These are phyloP conservation scores for Silurus aristotelis DNA, from an alignment of 2,797 vertebrate species.

Conservation along the genomic window DNA sequence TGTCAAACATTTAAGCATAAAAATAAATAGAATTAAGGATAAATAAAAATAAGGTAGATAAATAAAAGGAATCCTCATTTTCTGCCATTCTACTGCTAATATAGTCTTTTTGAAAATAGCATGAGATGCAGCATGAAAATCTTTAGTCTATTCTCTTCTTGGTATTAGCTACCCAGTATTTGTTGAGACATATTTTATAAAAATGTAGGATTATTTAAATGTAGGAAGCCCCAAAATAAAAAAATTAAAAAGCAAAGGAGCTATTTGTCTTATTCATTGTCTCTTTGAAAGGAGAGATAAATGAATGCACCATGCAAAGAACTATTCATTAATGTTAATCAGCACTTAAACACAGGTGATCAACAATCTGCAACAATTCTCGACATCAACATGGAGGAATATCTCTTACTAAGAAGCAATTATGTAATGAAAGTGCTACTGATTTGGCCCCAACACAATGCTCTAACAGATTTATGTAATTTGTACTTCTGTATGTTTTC, in stretches of 20 bases:
- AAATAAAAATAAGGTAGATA: no score
- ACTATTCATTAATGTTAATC: background rate
- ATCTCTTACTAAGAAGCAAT: constrained; percentile 7
- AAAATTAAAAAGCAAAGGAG: background rate
- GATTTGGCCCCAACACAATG: constrained; percentile 36
- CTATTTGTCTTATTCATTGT: background rate
- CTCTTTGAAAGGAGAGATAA: background rate
- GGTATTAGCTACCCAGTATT: background rate
- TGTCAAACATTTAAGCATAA: no score
- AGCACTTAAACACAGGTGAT: background rate
- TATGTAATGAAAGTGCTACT: constrained; percentile 8
- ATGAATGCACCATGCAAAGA: background rate
- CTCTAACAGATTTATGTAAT: constrained; percentile 45
- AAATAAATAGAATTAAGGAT: no score
- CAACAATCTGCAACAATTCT: background rate
- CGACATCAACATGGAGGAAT: background rate
- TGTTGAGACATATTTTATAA: background rate
- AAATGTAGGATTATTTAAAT: background rate
- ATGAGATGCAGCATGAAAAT: background rate
- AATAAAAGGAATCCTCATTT: background rate
- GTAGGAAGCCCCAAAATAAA: background rate
- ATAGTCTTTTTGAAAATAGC: background rate
- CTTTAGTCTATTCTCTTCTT: background rate
- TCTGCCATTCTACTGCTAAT: no score
- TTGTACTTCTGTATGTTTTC: constrained; percentile 1